These are phyloP conservation scores for Crocallis elinguaria DNA, from an alignment of 2,888 invertebrate genomes.

Conservation along the genomic window DNA sequence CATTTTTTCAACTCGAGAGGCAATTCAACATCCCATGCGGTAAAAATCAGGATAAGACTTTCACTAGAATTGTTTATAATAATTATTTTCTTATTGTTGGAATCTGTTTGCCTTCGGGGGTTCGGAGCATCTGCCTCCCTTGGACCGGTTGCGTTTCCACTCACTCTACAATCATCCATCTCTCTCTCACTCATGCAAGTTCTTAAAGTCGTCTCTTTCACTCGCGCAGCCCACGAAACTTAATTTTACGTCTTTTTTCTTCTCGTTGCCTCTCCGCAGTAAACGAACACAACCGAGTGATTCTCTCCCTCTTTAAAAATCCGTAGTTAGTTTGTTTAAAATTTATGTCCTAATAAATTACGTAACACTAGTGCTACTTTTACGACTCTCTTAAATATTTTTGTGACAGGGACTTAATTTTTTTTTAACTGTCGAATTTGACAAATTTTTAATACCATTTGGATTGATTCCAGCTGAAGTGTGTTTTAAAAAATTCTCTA, in stretches of 20 bases:
- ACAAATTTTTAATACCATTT: conserved; percentile 26
- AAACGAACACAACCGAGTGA: conserved; percentile 58
- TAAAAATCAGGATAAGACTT: conserved; percentile 44
- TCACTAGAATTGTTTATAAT: conserved; percentile 60
- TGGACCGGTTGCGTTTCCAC: conserved; percentile 78
- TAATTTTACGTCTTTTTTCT: conserved; percentile 79
- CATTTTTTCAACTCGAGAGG: not conserved
- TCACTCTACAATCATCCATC: conserved; percentile 57
- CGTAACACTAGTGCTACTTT: conserved; percentile 43
- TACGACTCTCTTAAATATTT: conserved; percentile 36
- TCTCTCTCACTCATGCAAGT: conserved; percentile 49
- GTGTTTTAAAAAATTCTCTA: conserved; percentile 5
- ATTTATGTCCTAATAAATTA: conserved; percentile 51
- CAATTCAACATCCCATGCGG: conserved; percentile 12
- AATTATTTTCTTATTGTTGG: conserved; percentile 77
- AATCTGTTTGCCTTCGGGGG: conserved; percentile 76
- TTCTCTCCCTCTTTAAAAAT: conserved; percentile 48
- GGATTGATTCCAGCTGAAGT: conserved; percentile 27
- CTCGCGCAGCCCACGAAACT: conserved; percentile 68
- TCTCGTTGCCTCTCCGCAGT: conserved; percentile 68
- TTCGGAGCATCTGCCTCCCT: conserved; percentile 79
- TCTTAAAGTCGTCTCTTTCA: conserved; percentile 52
- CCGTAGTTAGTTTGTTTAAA: conserved; percentile 48
- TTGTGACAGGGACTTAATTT: conserved; percentile 31
- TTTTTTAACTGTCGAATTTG: conserved; percentile 35